phyloP scores from a whole-genome alignment of 2,888 invertebrate genomes.

The Anaspis maculata region DNA sequence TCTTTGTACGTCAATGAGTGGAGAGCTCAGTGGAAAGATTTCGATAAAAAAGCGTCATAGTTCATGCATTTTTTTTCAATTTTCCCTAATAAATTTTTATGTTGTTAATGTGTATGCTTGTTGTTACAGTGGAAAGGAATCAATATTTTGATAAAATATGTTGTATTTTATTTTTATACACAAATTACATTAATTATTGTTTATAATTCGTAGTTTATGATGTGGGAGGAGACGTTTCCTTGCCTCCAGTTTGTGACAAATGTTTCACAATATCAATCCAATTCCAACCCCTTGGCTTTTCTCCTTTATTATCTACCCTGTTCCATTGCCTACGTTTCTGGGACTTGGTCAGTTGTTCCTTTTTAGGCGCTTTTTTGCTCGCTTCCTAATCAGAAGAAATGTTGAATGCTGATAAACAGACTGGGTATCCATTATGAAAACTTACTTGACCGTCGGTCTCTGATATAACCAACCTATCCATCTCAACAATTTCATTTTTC shows the following conservation, averaged over 20 bases:
- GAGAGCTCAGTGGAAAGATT: conserved; percentile 28
- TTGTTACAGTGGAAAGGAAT: too few species aligned
- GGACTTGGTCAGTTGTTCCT: conserved; percentile 81
- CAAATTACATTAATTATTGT: conserved; percentile 5
- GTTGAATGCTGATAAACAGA: too few species aligned
- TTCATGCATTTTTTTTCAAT: conserved; percentile 3
- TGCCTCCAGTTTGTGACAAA: conserved; percentile 69
- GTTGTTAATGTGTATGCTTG: background rate
- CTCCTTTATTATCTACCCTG: conserved; percentile 69
- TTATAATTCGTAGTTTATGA: conserved; percentile 22
- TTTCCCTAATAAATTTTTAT: conserved; percentile 2
- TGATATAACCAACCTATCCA: conserved; percentile 49
- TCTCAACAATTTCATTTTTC: conserved; percentile 36
- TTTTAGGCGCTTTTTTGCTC: conserved; percentile 56
- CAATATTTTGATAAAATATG: too few species aligned
- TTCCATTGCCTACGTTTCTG: conserved; percentile 89
- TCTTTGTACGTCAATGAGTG: conserved; percentile 37
- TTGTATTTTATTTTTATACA: conserved; percentile 6
- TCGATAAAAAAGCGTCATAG: conserved; percentile 12
- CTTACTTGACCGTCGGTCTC: conserved; percentile 12
- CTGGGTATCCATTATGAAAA: too few species aligned
- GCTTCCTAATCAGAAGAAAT: too few species aligned
- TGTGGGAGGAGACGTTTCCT: conserved; percentile 37
- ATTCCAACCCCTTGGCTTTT: conserved; percentile 82
- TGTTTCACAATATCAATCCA: conserved; percentile 97